Evolutionary conservation across 2,888 invertebrate genomes (phyloP).

Genomic region (Orthosia gracilis): DNA sequence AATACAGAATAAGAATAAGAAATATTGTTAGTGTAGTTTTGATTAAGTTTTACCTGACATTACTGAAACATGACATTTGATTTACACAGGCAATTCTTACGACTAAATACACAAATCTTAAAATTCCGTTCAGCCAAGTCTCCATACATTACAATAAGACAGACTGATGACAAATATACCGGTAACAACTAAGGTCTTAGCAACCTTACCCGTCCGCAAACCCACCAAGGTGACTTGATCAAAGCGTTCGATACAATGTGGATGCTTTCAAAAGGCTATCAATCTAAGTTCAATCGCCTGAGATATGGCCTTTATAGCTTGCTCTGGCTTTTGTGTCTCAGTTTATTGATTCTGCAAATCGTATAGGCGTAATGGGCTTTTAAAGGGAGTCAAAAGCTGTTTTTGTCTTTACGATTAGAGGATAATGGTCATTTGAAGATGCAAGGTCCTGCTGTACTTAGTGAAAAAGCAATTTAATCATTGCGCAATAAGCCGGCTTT

Average conservation of each 20-base stretch:
- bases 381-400: conserved; percentile 27
- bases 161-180: conserved; percentile 48
- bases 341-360: conserved; percentile 51
- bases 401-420: conserved; percentile 24
- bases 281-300: conserved; percentile 57
- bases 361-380: conserved; percentile 22
- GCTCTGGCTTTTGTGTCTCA: conserved; percentile 48
- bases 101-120: background rate
- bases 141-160: conserved; percentile 43
- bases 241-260: conserved; percentile 50
- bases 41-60: background rate
- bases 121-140: background rate
- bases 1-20: too few species aligned
- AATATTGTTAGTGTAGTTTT: too few species aligned
- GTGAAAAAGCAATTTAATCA: background rate
- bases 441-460: background rate
- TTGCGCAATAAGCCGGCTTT: background rate
- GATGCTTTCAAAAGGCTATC: conserved; percentile 54
- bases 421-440: background rate
- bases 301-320: conserved; percentile 37
- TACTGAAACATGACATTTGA: background rate
- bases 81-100: background rate
- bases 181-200: conserved; percentile 41
- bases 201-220: conserved; percentile 47
- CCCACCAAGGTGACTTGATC: conserved; percentile 53